Evolutionary conservation across 1,140 invertebrate species (phyloP), one percentile per base, ranked within the genome.

Genomic region (Drosophila sturtevanti): DNA sequence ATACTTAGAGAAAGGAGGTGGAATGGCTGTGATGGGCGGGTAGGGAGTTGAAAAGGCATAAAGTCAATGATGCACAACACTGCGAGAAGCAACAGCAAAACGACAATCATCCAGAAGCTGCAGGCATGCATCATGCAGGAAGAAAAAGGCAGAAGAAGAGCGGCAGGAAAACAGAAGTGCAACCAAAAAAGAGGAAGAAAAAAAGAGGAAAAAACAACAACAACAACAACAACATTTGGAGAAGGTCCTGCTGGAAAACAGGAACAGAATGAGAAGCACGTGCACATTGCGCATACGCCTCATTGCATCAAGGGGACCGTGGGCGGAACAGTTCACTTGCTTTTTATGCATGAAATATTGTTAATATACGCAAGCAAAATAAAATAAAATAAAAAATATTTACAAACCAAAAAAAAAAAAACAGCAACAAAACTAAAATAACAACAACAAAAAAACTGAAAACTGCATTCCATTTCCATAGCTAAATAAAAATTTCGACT

Each of bases 51-150:
- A 18, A 35, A 27, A 68, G 72, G 63, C 71, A 71, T 75, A 75
- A 80, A 80, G 77, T 76, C 77, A 80, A 80, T 80, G 77, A 80
- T 80, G 77, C 71, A 80, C 77, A 70, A 80, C 70, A 80, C 72
- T 66, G 59, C 77, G 52, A 71, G 67, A 65, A 58, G 31, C 61
- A 60, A 54, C 44, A 60, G 6, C 27, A 51, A 31, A 37, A 67
- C 27, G 44, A 44, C 54, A 58, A 68, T 61, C 37, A 68, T 24
- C 51, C 58, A 72, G 22, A 44, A 41, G 55, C 37, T 64, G 64
- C 73, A 35, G 34, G 27, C 54, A 56, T 56, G 31, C 54, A 56
- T 56, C 54, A 55, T 55, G 52, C 52, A 31, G 1, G 12, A 66
- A 66, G 58, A 78, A 59, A 51, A 59, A 31, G 1, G 12, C 66